Conservation (phyloP, 2,888 invertebrate genomes). For the Eubasilissa splendida region DNA sequence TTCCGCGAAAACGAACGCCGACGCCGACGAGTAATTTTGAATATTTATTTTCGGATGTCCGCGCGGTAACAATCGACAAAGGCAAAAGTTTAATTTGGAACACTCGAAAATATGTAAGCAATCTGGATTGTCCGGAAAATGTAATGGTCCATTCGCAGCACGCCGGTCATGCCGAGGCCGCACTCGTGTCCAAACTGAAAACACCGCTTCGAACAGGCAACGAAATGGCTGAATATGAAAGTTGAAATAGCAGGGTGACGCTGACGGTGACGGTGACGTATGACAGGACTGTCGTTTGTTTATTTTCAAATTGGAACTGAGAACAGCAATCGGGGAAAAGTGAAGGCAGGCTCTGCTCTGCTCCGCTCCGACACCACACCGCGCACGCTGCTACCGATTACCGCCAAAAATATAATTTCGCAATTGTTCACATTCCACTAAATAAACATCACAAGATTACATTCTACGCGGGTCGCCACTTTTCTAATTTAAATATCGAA, state of each 20-base stretch:
- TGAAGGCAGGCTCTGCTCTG: background rate
- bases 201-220: background rate
- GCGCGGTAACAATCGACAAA: background rate
- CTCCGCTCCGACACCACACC: too few species aligned
- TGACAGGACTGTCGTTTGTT: constrained; percentile 31
- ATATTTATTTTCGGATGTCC: background rate
- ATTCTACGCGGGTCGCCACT: too few species aligned
- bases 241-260: background rate
- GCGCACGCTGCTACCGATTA: too few species aligned
- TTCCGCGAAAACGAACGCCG: background rate
- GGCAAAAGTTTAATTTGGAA: too few species aligned
- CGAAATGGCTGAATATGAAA: background rate
- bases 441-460: too few species aligned
- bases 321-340: background rate
- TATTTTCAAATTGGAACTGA: background rate
- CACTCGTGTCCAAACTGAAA: background rate
- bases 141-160: background rate
- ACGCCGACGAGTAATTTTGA: background rate
- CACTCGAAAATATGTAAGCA: too few species aligned
- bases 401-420: too few species aligned
- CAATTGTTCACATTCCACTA: too few species aligned
- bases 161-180: background rate
- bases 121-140: too few species aligned
- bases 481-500: too few species aligned
- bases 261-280: too few species aligned